Base-by-base conservation (phyloP, 2,797 vertebrate genomes). In the Helicolenus hilgendorfi region DNA sequence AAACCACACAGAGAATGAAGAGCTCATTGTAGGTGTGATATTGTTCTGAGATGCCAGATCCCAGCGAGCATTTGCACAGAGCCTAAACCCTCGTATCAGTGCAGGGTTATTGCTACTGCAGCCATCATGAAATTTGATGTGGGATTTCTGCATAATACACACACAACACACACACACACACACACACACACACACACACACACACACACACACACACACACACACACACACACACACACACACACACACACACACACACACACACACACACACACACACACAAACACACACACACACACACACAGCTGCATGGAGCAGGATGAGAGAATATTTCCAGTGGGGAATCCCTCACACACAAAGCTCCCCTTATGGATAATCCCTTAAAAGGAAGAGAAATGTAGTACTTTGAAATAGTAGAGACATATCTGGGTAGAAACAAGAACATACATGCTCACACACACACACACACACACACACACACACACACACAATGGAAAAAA, bases 331-430 rank as follows among this genome's bases (percentile, higher is more conserved):
- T 91, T 75, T 87, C 72, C 90, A 90, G 6, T n/a, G 49, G 78
- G 87, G 83, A 90, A 85, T 85, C 85, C 84, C 78, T 92, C 59
- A 58, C 63, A 72, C 55, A 82, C 31, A 89, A 76, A 87, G 24
- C 22, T 22, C 27, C 62, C 31, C 49, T 85, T 38, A 74, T 83
- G 41, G 60, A 89, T 89, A 79, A 92, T 85, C 77, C 68, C 60
- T 36, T 70, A 56, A 77, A 83, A 76, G 68, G 74, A 88, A 59
- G 63, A 65, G 11, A 55, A 59, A 83, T 87, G 11, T 58, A 36
- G 45, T 31, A 35, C 38, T 82, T 78, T 77, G 64, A 79, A 77
- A 74, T 49, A 73, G 31, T 55, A 38, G 31, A 84, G 31, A 84
- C 13, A 53, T 67, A 26, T 68, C 33, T 73, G 38, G 3, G 49